Evolutionary conservation across 1,140 invertebrate genomes (phyloP).

Genomic region (Lasaia peninsularis): DNA sequence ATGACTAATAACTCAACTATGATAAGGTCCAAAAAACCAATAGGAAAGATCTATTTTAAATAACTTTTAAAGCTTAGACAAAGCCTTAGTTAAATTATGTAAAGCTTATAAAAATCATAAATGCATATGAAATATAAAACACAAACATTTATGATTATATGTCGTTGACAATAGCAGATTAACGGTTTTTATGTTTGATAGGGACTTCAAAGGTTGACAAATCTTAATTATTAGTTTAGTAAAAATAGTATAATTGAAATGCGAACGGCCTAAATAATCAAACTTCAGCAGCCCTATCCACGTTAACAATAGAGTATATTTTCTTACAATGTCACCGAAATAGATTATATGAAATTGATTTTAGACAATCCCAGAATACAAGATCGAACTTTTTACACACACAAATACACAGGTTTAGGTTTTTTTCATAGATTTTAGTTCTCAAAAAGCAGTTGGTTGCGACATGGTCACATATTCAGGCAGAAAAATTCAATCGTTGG

Average conservation of each 20-base stretch:
- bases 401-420: slow-evolving; percentile 55
- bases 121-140: no score
- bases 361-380: slow-evolving; percentile 76
- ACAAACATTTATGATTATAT: no score
- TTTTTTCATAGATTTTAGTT: slow-evolving; percentile 44
- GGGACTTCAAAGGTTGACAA: no score
- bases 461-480: slow-evolving; percentile 71
- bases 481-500: slow-evolving; percentile 67
- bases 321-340: slow-evolving; percentile 66
- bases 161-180: no score
- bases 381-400: slow-evolving; percentile 76
- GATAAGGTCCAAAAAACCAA: no score
- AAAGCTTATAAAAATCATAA: no score
- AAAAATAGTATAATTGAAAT: slow-evolving; percentile 4
- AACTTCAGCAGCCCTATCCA: slow-evolving; percentile 39
- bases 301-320: slow-evolving; percentile 74
- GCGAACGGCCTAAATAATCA: slow-evolving; percentile 28
- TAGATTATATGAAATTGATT: slow-evolving; percentile 72
- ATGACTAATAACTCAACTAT: no score
- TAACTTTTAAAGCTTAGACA: no score
- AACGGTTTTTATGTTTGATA: no score
- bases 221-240: no score
- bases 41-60: no score
- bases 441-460: slow-evolving; percentile 68
- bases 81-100: no score